Conservation (phyloP, 2,113 vertebrate species). For the Malaclemys terrapin region DNA sequence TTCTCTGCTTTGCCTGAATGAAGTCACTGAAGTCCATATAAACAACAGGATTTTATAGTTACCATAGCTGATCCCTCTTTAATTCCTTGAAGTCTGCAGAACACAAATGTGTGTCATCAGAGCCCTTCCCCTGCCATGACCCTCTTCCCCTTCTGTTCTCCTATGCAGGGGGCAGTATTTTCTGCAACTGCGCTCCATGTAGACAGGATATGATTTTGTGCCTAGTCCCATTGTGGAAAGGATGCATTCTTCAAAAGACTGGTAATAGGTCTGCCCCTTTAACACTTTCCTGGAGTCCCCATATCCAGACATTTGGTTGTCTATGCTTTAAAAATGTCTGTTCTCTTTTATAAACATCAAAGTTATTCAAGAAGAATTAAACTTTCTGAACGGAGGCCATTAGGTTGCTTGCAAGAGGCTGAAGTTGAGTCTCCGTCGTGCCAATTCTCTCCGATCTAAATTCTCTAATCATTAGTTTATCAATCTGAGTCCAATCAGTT, state of each 20-base stretch:
- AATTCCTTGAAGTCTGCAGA: conserved; percentile 76
- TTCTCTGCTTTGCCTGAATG: conserved; percentile 74
- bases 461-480: conserved; percentile 86
- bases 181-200: conserved; percentile 82
- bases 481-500: conserved; percentile 86
- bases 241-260: conserved; percentile 83
- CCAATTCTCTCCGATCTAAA: conserved; percentile 81
- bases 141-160: conserved; percentile 80
- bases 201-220: conserved; percentile 83
- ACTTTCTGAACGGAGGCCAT: conserved; percentile 82
- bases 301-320: conserved; percentile 83
- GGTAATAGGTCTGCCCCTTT: conserved; percentile 77
- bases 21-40: conserved; percentile 74
- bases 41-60: conserved; percentile 75
- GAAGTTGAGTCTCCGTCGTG: conserved; percentile 85
- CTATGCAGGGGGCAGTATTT: conserved; percentile 72
- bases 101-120: conserved; percentile 78
- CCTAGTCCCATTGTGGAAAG: conserved; percentile 85
- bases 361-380: conserved; percentile 79
- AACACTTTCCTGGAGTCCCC: conserved; percentile 83
- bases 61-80: conserved; percentile 79
- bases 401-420: conserved; percentile 86
- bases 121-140: conserved; percentile 80
- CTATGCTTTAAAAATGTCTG: conserved; percentile 83
- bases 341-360: conserved; percentile 83